These are phyloP conservation scores for Ectobius pallidus DNA, from an alignment of 2,888 invertebrate species.

Conservation along the genomic window DNA sequence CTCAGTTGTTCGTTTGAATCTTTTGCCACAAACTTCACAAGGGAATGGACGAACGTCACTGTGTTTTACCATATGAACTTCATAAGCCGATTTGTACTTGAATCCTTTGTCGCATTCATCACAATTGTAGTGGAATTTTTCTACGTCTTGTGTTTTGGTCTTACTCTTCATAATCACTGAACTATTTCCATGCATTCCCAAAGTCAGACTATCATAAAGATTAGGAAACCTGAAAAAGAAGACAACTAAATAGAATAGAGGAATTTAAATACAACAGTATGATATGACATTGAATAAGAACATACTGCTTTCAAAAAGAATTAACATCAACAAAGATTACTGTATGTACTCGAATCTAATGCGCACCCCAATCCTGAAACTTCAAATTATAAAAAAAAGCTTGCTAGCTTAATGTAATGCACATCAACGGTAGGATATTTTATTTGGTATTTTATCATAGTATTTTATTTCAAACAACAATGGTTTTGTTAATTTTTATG, in stretches of 20 bases:
- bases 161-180: not conserved
- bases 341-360: too few relatives aligned
- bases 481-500: too few relatives aligned
- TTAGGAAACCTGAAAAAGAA: conserved; percentile 16
- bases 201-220: not conserved
- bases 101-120: conserved; percentile 17
- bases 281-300: too few relatives aligned
- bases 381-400: too few relatives aligned
- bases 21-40: conserved; percentile 29
- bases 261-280: too few relatives aligned
- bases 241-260: not conserved
- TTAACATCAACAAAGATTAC: too few relatives aligned
- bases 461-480: too few relatives aligned
- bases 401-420: too few relatives aligned
- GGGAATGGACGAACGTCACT: conserved; percentile 40
- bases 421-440: too few relatives aligned
- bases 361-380: too few relatives aligned
- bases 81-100: not conserved
- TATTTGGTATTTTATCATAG: too few relatives aligned
- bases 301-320: too few relatives aligned
- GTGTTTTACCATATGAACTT: conserved; percentile 44
- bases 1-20: conserved; percentile 47
- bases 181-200: not conserved
- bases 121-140: conserved; percentile 45
- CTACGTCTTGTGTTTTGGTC: conserved; percentile 45